A percentile compares a stretch with the other conserved stretches of the same genome.
phyloP scores from a whole-genome alignment of 2,888 invertebrate species.

The Mythimna loreyi region DNA sequence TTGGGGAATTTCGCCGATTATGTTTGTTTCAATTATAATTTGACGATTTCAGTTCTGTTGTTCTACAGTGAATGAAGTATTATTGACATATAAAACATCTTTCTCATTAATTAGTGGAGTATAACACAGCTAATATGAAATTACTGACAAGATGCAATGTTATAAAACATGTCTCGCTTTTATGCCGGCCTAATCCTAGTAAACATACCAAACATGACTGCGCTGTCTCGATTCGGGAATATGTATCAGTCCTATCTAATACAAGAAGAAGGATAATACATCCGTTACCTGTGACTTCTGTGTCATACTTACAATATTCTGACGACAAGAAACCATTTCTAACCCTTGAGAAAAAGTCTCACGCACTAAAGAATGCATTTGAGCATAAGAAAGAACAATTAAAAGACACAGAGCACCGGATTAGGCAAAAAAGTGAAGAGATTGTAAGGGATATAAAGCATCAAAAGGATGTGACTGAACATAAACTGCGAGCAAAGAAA shows the following conservation, averaged over 20 bases:
- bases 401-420: constrained; percentile 90
- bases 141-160: constrained; percentile 71
- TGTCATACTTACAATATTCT: constrained; percentile 79
- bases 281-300: constrained; percentile 68
- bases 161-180: constrained; percentile 71
- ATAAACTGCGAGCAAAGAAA: constrained; percentile 90
- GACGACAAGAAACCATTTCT: constrained; percentile 83
- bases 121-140: constrained; percentile 71
- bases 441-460: constrained; percentile 86
- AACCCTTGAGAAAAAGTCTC: constrained; percentile 85
- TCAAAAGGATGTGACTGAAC: constrained; percentile 84
- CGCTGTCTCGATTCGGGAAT: constrained; percentile 67
- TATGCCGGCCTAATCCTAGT: constrained; percentile 58
- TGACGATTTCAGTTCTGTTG: constrained; percentile 16
- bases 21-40: constrained; percentile 19
- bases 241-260: constrained; percentile 63
- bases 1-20: constrained; percentile 33
- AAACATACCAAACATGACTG: constrained; percentile 55
- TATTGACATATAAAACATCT: constrained; percentile 4
- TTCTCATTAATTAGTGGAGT: constrained; percentile 1
- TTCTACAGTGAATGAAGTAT: constrained; percentile 24
- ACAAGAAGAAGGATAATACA: constrained; percentile 65
- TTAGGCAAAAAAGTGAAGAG: constrained; percentile 85
- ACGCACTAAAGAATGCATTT: constrained; percentile 90
- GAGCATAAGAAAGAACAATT: constrained; percentile 92